Base-by-base conservation (phyloP, 2,888 invertebrate genomes). In the Diarsia rubi region DNA sequence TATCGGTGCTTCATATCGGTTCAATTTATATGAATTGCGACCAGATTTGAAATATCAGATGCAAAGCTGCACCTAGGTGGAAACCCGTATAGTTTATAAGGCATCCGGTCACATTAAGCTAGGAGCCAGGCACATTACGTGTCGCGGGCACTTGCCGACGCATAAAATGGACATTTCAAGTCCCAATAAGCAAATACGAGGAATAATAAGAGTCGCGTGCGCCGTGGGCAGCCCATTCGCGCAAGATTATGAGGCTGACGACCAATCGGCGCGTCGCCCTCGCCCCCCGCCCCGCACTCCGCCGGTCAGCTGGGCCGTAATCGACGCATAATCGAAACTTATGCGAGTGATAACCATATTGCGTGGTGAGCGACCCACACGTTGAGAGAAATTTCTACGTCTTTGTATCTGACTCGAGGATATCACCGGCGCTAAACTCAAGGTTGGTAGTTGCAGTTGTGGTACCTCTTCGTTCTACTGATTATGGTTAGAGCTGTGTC, bases 291-390 rank as follows among this genome's bases (percentile, higher is more conserved):
- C 69, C 12, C 64, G 60, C 80, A 42, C 74, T 54, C 74, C 78
- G 79, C 81, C 80, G 85, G 89, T 92, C 93, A 93, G 92, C 91
- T 92, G 88, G 81, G 78, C 75, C 72, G 92, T 89, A 88, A 89
- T 88, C 91, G 89, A 89, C 89, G 90, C 88, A 88, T 91, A 91
- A 91, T 91, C 92, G 90, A 92, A 90, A 88, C 88, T 87, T 88
- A 89, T 87, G 91, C 89, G 84, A 86, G 88, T 90, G 92, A 91
- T 92, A 92, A 91, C 87, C 89, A 83, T 88, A 88, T 87, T 87
- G 88, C 87, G 85, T 84, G 84, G 79, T 82, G 85, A 82, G 68
- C 69, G 72, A 73, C 77, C 78, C 81, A 83, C 80, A 80, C 87
- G 87, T 85, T 89, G 84, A 87, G 83, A 87, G 65, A 69, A 79